Base-by-base conservation (phyloP, 2,888 invertebrate genomes). In the Germaria angustata region DNA sequence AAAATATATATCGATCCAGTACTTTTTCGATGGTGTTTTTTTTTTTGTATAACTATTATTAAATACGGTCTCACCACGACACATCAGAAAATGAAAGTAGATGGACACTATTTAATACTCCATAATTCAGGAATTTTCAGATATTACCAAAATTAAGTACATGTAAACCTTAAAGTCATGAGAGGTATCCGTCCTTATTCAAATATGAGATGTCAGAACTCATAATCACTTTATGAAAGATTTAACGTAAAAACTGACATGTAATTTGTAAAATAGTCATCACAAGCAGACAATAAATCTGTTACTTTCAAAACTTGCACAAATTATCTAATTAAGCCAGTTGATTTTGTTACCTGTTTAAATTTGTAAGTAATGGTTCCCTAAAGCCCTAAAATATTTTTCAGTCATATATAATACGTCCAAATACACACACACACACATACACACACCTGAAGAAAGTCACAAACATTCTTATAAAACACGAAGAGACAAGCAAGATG, bases 301-400 rank as follows among this genome's bases (percentile, higher is more conserved):
- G 46, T 44, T 66, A 49, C 46, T 59, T 51, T 76, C n/a, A 46
- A 53, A 76, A 59, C 71, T 36, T 59, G 11, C 24, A 46, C 41
- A 77, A 76, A 76, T 82, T 66, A 61, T 71, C 57, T 82, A 82
- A 82, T 82, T 82, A 79, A 75, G 82, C 72, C 53, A 59, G 71
- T 66, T 79, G 79, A 79, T 66, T 82, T 53, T 66, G 71, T 61
- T 75, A 71, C 72, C 75, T 82, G 65, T 76, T 79, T 76, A 79
- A 71, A 80, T 80, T 65, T 65, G 71, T 65, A 82, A 82, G 75
- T 82, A 82, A 82, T 82, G 76, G 82, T 75, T 82, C 82, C 82
- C 82, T n/a, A 76, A 79, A 82, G 82, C 53, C 82, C 76, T 76
- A 59, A 66, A 66, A 79, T 75, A 79, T 75, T 66, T 80, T 71